These are phyloP conservation scores for Gallirallus australis DNA, from an alignment of 2,797 vertebrate genomes.

Conservation along the genomic window DNA sequence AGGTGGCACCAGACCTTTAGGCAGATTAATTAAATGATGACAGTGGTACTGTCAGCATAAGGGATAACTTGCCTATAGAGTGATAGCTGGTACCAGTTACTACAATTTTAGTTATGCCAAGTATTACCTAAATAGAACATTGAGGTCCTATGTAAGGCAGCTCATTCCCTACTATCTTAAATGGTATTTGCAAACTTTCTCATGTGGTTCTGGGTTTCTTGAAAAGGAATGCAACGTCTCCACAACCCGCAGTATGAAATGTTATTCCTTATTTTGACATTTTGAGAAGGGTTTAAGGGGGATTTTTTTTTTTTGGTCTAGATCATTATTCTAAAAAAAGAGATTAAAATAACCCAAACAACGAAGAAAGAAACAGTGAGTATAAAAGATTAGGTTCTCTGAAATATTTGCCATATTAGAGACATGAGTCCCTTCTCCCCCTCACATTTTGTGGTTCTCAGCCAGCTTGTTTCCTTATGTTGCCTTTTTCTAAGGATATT, in stretches of 20 bases:
- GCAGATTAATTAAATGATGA: not conserved
- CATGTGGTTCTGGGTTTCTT: not conserved
- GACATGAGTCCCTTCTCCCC: not conserved
- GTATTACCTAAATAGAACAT: not conserved
- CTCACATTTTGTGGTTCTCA: not conserved
- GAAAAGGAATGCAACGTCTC: conserved; percentile 18
- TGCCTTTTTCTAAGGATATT: not conserved
- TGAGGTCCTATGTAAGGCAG: not conserved
- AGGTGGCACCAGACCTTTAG: not conserved
- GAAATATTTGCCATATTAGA: not conserved
- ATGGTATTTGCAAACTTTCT: conserved; percentile 4
- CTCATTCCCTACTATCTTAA: not conserved
- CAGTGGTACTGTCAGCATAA: not conserved
- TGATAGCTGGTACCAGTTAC: not conserved
- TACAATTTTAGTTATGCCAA: not conserved
- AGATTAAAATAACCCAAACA: not conserved
- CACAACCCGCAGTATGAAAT: not conserved
- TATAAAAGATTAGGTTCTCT: not conserved
- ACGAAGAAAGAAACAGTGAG: not conserved
- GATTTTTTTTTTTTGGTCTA: not conserved
- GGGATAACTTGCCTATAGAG: not conserved
- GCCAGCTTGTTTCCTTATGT: not conserved
- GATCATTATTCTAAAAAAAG: not conserved
- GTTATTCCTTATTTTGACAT: not conserved
- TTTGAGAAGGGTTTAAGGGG: not conserved